Conservation (phyloP, 2,113 vertebrate genomes). For the Carassius auratus region DNA sequence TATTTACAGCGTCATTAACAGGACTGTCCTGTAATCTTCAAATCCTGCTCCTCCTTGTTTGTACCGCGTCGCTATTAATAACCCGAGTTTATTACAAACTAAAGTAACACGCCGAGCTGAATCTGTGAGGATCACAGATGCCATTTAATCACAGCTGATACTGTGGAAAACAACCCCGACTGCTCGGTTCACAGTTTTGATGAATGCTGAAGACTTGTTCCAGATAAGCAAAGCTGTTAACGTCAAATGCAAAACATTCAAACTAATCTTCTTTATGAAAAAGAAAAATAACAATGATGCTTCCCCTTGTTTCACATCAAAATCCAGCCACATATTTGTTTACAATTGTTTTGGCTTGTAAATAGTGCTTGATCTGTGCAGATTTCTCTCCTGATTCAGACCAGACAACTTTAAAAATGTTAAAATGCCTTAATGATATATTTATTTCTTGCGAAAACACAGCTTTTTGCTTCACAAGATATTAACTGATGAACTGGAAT, state of each 20-base stretch:
- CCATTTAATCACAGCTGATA: neutral
- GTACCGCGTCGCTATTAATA: slow-evolving; percentile 6
- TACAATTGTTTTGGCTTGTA: no score
- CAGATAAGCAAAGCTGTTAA: neutral
- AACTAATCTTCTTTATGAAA: neutral
- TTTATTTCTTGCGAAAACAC: neutral
- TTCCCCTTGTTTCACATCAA: no score
- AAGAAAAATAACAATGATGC: neutral
- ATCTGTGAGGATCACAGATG: neutral
- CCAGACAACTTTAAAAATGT: no score
- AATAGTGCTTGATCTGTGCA: no score
- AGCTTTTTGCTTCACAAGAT: neutral
- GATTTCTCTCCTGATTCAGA: no score
- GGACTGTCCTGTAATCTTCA: slow-evolving; percentile 1
- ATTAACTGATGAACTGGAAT: neutral
- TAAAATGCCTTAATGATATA: neutral
- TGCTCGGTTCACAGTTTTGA: neutral
- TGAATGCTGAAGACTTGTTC: neutral
- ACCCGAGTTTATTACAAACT: neutral
- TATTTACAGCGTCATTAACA: slow-evolving; percentile 30
- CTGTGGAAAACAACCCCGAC: neutral
- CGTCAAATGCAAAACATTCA: neutral
- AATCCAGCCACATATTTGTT: no score
- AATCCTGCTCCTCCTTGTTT: neutral
- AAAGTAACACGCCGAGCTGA: neutral